phyloP scores from a whole-genome alignment of 2,888 invertebrate species.

The Teleogryllus oceanicus region DNA sequence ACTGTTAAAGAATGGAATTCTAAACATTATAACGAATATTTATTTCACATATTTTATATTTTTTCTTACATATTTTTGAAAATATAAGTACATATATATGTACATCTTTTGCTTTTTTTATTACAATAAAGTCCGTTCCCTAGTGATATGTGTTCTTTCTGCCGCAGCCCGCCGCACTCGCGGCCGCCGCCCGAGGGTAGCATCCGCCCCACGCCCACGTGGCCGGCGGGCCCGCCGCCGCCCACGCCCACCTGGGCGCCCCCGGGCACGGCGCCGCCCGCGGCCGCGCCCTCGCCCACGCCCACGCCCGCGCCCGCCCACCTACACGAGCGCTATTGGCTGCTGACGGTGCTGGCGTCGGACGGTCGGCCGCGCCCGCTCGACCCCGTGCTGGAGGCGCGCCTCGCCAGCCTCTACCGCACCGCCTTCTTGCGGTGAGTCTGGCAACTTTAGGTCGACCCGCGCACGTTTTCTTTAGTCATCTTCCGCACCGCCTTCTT shows the following conservation, averaged over 20 bases:
- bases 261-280: conserved; percentile 42
- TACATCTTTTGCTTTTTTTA: no score
- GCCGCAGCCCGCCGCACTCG: background rate
- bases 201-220: background rate
- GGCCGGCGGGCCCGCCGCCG: background rate
- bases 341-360: conserved; percentile 61
- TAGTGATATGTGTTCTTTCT: background rate
- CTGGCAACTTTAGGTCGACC: no score
- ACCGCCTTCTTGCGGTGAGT: conserved; percentile 72
- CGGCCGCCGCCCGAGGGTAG: background rate
- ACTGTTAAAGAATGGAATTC: no score
- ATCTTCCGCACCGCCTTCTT: conserved; percentile 79
- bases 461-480: no score
- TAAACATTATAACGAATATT: no score
- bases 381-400: conserved; percentile 63
- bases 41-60: no score
- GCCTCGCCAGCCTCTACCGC: conserved; percentile 72
- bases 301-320: conserved; percentile 42
- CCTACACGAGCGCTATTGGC: conserved; percentile 64
- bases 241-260: conserved; percentile 40
- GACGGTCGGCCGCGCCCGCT: conserved; percentile 41
- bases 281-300: background rate
- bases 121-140: no score
- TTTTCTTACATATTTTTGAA: no score
- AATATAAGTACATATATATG: no score